Evolutionary conservation across 2,113 vertebrate species (phyloP).

Genomic region (Halcyon senegalensis): DNA sequence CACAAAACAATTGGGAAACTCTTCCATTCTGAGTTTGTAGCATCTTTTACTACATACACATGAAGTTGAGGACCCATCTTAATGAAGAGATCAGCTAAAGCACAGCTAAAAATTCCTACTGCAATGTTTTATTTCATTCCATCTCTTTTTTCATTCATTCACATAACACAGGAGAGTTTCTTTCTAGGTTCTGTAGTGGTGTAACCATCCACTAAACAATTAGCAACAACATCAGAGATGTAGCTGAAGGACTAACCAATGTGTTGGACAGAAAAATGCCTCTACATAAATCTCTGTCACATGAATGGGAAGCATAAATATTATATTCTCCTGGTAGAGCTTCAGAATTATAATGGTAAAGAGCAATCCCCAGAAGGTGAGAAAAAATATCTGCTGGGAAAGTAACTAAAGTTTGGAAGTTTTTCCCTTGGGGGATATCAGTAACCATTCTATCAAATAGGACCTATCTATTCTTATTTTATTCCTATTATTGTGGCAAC

Average conservation of each 20-base stretch:
- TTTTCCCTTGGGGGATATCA: background rate
- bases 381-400: background rate
- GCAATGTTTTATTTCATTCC: background rate
- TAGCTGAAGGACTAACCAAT: background rate
- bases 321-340: background rate
- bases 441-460: background rate
- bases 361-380: background rate
- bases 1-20: background rate
- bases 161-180: background rate
- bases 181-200: background rate
- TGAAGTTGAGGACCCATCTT: background rate
- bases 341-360: background rate
- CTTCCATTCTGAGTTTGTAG: background rate
- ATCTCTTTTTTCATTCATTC: background rate
- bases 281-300: background rate
- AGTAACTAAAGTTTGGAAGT: slow-evolving; percentile 32
- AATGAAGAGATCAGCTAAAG: background rate
- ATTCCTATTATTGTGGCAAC: background rate
- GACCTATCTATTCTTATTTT: background rate
- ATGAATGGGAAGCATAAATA: background rate
- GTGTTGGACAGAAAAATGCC: background rate
- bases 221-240: background rate
- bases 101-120: background rate
- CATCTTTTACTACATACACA: background rate
- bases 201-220: background rate